Conservation (phyloP, 2,113 vertebrate species). For the Phyllostomus hastatus region DNA sequence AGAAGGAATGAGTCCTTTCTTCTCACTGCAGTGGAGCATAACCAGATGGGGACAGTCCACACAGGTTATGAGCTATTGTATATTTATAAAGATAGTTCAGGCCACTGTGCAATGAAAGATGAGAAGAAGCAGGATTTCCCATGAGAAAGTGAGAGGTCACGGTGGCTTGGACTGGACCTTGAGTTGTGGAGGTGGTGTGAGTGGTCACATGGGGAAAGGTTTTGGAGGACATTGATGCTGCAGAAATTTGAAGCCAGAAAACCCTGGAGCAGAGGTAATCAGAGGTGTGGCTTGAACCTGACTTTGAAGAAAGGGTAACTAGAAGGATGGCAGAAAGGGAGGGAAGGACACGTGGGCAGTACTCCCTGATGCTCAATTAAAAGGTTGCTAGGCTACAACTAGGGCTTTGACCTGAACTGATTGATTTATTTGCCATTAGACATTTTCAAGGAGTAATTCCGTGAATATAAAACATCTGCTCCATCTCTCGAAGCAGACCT, state of each 20-base stretch:
- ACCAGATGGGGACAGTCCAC: too few species aligned
- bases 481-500: background rate
- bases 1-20: rapidly evolving
- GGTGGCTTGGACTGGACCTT: background rate
- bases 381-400: background rate
- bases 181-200: background rate
- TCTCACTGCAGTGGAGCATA: background rate
- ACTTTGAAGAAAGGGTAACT: background rate
- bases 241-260: background rate
- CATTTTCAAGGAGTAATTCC: background rate
- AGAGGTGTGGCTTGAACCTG: background rate
- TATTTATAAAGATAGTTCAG: background rate
- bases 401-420: background rate
- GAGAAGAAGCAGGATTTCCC: background rate
- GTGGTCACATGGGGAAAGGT: background rate
- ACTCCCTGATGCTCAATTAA: background rate
- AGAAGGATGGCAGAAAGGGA: too few species aligned
- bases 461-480: background rate
- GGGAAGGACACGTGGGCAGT: rapidly evolving
- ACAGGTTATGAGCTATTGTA: rapidly evolving
- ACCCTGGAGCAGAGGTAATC: background rate
- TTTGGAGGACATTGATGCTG: background rate
- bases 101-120: background rate
- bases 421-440: background rate
- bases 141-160: background rate